Conservation (phyloP, 2,797 vertebrate species). For the Rhyacichthys aspro region DNA sequence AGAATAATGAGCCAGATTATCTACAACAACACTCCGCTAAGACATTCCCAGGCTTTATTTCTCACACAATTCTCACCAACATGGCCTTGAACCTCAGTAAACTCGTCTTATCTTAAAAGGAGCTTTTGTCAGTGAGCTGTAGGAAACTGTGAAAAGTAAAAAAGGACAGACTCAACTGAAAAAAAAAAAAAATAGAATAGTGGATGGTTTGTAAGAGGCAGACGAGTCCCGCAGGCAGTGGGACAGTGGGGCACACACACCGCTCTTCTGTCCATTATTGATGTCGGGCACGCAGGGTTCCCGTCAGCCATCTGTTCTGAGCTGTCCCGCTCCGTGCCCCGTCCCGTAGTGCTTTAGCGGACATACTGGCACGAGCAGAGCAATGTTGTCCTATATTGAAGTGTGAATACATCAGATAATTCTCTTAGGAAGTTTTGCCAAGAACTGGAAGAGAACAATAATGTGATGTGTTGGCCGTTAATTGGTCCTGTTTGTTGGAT, state of each 20-base stretch:
- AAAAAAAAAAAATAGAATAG: slow-evolving; percentile 27
- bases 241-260: slow-evolving; percentile 35
- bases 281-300: slow-evolving; percentile 67
- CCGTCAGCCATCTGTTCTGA: slow-evolving; percentile 75
- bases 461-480: slow-evolving; percentile 39
- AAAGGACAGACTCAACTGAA: background rate
- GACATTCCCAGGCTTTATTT: no score
- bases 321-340: slow-evolving; percentile 48
- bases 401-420: slow-evolving; percentile 61
- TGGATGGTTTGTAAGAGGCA: slow-evolving; percentile 47
- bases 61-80: no score
- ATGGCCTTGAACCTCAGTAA: no score
- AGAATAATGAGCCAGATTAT: no score
- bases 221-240: slow-evolving; percentile 50
- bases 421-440: slow-evolving; percentile 27
- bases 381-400: slow-evolving; percentile 46
- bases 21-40: no score
- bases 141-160: background rate
- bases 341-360: slow-evolving; percentile 41
- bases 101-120: no score
- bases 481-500: slow-evolving; percentile 32
- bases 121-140: no score
- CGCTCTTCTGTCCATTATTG: slow-evolving; percentile 72
- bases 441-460: slow-evolving; percentile 16
- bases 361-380: slow-evolving; percentile 42